Percentiles rank a stretch among this genome's conserved stretches.
phyloP scores from a whole-genome alignment of 2,113 vertebrate genomes.

The Bos indicus region DNA sequence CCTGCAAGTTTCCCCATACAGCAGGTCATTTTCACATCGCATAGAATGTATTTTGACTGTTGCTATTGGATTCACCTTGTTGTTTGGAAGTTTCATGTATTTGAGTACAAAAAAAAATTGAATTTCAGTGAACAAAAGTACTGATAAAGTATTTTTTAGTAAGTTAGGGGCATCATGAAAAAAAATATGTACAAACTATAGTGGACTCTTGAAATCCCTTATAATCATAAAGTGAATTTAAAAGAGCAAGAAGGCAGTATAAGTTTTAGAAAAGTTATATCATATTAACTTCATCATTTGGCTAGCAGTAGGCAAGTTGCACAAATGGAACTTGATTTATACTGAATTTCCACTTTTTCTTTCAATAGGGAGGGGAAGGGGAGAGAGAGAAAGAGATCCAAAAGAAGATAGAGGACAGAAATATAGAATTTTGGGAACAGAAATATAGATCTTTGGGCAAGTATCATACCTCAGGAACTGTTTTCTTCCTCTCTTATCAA shows the following conservation, averaged over 20 bases:
- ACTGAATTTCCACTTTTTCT: background rate
- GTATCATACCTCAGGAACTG: background rate
- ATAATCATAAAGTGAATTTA: background rate
- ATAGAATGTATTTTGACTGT: background rate
- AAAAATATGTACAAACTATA: background rate
- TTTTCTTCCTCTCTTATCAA: background rate
- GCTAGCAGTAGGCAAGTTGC: background rate
- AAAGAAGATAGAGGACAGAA: background rate
- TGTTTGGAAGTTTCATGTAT: slow-evolving; percentile 32
- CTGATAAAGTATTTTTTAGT: background rate
- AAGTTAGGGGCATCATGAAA: background rate
- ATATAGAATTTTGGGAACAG: background rate
- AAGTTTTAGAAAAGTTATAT: background rate
- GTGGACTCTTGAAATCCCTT: background rate
- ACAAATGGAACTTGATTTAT: background rate
- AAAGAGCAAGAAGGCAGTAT: background rate
- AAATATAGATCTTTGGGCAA: background rate
- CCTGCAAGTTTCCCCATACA: background rate
- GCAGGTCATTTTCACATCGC: slow-evolving; percentile 41
- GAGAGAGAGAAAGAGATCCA: background rate
- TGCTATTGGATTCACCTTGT: slow-evolving; percentile 45
- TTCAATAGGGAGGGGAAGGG: background rate
- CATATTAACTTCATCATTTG: background rate
- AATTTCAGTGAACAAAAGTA: slow-evolving; percentile 26
- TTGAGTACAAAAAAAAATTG: slow-evolving; percentile 43